Percentiles rank a stretch among this genome's conserved stretches.
These are phyloP conservation scores for Todus mexicanus DNA, from an alignment of 2,797 vertebrate species.

Conservation along the genomic window DNA sequence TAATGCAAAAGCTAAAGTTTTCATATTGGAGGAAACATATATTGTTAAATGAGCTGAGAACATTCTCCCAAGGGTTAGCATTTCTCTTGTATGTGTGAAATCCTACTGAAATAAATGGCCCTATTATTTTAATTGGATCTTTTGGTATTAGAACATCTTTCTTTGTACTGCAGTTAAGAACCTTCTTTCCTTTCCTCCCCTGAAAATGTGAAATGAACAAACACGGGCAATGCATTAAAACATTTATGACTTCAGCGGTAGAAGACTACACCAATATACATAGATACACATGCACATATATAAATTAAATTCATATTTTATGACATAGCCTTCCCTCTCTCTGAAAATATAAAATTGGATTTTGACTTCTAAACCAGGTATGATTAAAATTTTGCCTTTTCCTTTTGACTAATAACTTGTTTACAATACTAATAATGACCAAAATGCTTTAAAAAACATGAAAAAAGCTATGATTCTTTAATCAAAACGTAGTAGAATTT, in stretches of 20 bases:
- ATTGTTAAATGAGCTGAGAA: slow-evolving; percentile 67
- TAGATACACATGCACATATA: background rate
- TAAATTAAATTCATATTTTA: slow-evolving; percentile 37
- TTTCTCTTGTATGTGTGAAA: slow-evolving; percentile 60
- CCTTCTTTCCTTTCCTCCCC: slow-evolving; percentile 10
- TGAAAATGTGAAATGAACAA: slow-evolving; percentile 54
- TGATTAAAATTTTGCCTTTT: background rate
- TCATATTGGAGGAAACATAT: slow-evolving; percentile 26
- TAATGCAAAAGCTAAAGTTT: slow-evolving; percentile 63
- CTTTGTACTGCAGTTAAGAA: slow-evolving; percentile 45
- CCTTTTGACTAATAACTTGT: background rate
- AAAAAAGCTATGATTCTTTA: background rate
- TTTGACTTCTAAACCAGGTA: background rate
- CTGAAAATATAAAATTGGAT: background rate
- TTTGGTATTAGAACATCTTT: slow-evolving; percentile 64
- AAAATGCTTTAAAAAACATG: background rate
- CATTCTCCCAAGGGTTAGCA: slow-evolving; percentile 63
- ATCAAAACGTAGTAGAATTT: background rate
- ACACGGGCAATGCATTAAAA: background rate
- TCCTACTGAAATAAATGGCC: slow-evolving; percentile 62
- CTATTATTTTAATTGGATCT: slow-evolving; percentile 72
- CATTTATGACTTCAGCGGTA: slow-evolving; percentile 28
- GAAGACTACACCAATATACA: background rate
- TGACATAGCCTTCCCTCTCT: background rate
- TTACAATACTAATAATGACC: background rate